Evolutionary conservation across 2,797 vertebrate species (phyloP).

Genomic region (Menidia menidia): DNA sequence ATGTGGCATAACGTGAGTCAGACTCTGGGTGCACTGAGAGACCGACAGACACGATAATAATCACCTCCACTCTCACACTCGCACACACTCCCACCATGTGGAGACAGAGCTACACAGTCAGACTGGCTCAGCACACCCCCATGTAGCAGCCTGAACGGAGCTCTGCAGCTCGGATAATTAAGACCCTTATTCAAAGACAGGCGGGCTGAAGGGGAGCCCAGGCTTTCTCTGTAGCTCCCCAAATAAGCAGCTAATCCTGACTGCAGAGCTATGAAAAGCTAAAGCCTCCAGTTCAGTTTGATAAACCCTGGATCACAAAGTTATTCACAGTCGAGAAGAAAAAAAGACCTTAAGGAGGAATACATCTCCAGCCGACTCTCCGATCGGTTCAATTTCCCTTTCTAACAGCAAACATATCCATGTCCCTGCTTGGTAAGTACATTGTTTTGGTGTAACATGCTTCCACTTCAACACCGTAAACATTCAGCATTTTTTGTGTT

Average conservation of each 20-base stretch:
- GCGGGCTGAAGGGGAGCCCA: conserved; percentile 23
- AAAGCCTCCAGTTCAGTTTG: conserved; percentile 27
- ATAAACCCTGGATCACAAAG: conserved; percentile 20
- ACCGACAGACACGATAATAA: conserved; percentile 70
- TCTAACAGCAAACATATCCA: no score
- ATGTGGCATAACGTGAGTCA: conserved; percentile 76
- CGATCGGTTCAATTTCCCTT: conserved; percentile 4
- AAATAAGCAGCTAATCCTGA: conserved; percentile 49
- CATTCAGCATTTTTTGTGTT: no score
- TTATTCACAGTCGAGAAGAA: conserved; percentile 30
- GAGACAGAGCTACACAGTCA: conserved; percentile 60
- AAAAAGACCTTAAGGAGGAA: conserved; percentile 20
- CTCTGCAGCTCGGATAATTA: conserved; percentile 49
- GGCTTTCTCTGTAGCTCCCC: conserved; percentile 23
- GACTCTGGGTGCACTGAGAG: conserved; percentile 66
- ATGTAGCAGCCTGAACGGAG: conserved; percentile 41
- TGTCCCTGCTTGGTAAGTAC: not conserved
- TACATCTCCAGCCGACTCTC: conserved; percentile 4
- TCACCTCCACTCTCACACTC: conserved; percentile 63
- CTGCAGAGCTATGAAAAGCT: conserved; percentile 49
- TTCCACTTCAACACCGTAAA: no score
- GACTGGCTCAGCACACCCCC: conserved; percentile 61
- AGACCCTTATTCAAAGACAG: conserved; percentile 31
- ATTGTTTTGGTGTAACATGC: not conserved
- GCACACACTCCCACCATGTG: conserved; percentile 43